phyloP scores from a whole-genome alignment of 2,888 invertebrate species.

The Mythimna vitellina region DNA sequence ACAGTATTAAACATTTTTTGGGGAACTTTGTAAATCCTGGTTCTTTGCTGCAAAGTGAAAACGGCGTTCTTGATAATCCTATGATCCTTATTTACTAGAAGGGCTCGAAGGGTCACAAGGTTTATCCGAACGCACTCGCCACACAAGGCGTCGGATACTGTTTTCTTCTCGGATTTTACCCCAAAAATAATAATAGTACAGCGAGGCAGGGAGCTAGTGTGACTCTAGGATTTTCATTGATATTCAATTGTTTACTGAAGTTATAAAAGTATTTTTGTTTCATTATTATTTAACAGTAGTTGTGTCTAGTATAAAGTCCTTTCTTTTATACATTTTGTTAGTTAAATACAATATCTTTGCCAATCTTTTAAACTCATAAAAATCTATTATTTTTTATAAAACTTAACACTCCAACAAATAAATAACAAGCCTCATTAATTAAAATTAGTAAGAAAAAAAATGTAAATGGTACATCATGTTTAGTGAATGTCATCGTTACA shows the following conservation, averaged over 20 bases:
- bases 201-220: slow-evolving; percentile 35
- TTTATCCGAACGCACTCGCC: slow-evolving; percentile 68
- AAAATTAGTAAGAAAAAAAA: slow-evolving; percentile 20
- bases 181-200: slow-evolving; percentile 44
- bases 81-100: slow-evolving; percentile 86
- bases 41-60: slow-evolving; percentile 77
- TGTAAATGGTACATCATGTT: slow-evolving; percentile 49
- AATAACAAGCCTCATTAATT: slow-evolving; percentile 10
- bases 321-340: not conserved
- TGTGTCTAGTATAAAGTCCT: not conserved
- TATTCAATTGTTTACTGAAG: not conserved
- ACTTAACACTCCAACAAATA: not conserved
- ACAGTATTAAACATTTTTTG: slow-evolving; percentile 67
- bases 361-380: too few relatives aligned
- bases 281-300: not conserved
- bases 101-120: slow-evolving; percentile 70
- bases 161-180: slow-evolving; percentile 55
- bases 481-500: slow-evolving; percentile 62
- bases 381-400: not conserved
- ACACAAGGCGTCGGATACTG: slow-evolving; percentile 64
- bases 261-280: not conserved
- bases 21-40: slow-evolving; percentile 70
- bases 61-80: slow-evolving; percentile 82
- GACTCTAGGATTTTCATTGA: not conserved
- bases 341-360: too few relatives aligned